Conservation (phyloP, 2,797 vertebrate genomes). For the Sebastolobus altivelis region DNA sequence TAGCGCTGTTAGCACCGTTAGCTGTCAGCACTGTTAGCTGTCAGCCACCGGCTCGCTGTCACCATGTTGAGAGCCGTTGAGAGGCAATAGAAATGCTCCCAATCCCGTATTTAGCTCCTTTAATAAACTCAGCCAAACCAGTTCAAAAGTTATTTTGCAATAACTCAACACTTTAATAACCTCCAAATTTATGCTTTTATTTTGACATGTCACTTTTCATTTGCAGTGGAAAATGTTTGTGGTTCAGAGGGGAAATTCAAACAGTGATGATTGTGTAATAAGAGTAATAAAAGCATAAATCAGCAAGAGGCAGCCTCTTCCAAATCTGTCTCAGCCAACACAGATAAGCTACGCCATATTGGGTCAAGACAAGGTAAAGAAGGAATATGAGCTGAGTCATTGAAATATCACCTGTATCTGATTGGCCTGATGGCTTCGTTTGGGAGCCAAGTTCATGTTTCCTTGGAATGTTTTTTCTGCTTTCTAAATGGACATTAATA, state of each 20-base stretch:
- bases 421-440: conserved; percentile 60
- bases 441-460: conserved; percentile 68
- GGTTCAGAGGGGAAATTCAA: too few relatives aligned
- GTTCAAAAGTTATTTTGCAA: conserved; percentile 5
- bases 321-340: conserved; percentile 22
- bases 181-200: background rate
- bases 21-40: too few relatives aligned
- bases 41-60: too few relatives aligned
- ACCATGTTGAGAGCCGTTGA: too few relatives aligned
- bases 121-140: conserved; percentile 17
- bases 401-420: conserved; percentile 64
- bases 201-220: conserved; percentile 8
- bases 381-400: conserved; percentile 59
- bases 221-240: background rate
- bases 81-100: too few relatives aligned
- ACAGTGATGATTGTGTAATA: too few relatives aligned
- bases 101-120: background rate
- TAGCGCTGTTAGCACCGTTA: too few relatives aligned
- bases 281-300: conserved; percentile 45
- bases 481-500: conserved; percentile 64
- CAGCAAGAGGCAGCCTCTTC: conserved; percentile 28
- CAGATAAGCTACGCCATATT: conserved; percentile 37
- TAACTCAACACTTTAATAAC: conserved; percentile 39
- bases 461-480: conserved; percentile 64
- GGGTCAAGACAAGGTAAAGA: conserved; percentile 64